phyloP scores from a whole-genome alignment of 2,888 invertebrate species.

The Enchytraeus crypticus region DNA sequence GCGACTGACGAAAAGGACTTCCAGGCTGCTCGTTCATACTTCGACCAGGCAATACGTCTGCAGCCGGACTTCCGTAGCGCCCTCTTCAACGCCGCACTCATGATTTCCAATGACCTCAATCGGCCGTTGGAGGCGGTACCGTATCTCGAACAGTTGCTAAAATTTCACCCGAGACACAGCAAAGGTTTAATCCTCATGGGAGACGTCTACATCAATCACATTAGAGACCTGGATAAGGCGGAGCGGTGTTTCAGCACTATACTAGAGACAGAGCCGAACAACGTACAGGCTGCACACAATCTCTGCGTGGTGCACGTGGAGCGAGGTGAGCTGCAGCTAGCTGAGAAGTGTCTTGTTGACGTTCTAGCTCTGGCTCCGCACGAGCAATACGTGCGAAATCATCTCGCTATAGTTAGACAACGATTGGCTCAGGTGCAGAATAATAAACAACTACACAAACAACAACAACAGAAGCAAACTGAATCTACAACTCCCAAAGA shows the following conservation, averaged over 20 bases:
- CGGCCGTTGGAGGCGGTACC: conserved; percentile 84
- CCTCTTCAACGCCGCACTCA: conserved; percentile 80
- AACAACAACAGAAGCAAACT: no score
- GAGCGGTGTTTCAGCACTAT: conserved; percentile 88
- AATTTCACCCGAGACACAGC: conserved; percentile 80
- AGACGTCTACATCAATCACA: conserved; percentile 89
- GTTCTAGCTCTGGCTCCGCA: conserved; percentile 68
- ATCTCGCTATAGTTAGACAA: conserved; percentile 76
- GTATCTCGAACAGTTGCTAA: conserved; percentile 78
- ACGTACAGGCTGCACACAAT: conserved; percentile 62
- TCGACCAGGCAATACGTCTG: conserved; percentile 62
- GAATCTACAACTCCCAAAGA: no score
- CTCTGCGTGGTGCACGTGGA: conserved; percentile 92
- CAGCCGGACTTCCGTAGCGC: conserved; percentile 86
- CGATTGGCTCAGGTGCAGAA: conserved; percentile 41
- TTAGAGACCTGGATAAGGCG: conserved; percentile 86
- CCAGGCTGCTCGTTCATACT: conserved; percentile 80
- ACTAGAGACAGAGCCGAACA: conserved; percentile 70
- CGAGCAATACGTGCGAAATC: conserved; percentile 82
- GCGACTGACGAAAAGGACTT: conserved; percentile 89
- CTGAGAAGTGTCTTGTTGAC: conserved; percentile 72
- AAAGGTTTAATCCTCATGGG: conserved; percentile 87
- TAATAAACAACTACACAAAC: no score
- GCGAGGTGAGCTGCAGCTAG: conserved; percentile 72
- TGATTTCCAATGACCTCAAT: conserved; percentile 73